phyloP scores from a whole-genome alignment of 2,113 vertebrate genomes.

The Spea bombifrons region DNA sequence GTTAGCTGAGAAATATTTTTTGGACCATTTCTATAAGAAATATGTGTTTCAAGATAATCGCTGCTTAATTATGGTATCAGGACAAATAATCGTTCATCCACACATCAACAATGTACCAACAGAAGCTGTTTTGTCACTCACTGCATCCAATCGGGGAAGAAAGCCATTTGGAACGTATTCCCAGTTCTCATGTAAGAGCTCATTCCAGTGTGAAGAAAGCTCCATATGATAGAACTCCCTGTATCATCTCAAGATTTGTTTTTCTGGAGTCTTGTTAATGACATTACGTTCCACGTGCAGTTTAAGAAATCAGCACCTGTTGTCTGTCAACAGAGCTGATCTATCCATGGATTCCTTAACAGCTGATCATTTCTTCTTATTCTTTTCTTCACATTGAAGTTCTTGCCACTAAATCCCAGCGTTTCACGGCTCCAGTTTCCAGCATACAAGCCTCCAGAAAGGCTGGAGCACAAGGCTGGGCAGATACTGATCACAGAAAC shows the following conservation, averaged over 20 bases:
- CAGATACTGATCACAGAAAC: constrained; percentile 6
- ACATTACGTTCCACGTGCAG: background rate
- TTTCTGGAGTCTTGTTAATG: background rate
- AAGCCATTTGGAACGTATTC: background rate
- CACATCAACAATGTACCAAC: too few species aligned
- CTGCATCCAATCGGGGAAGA: too few species aligned
- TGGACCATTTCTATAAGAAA: too few species aligned
- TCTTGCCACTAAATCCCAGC: background rate
- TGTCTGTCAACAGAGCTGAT: background rate
- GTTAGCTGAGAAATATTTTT: too few species aligned
- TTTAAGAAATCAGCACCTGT: background rate
- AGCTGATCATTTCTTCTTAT: background rate
- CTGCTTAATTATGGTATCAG: too few species aligned
- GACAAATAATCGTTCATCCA: too few species aligned
- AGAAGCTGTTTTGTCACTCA: background rate
- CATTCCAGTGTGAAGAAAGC: background rate
- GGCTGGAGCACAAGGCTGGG: constrained; percentile 30
- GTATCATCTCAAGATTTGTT: background rate
- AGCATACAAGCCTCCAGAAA: background rate
- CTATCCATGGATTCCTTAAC: background rate
- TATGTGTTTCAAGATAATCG: too few species aligned
- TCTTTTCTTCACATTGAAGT: constrained; percentile 15
- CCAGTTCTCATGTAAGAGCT: background rate
- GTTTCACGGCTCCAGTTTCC: constrained; percentile 7
- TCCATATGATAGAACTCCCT: background rate